Base-by-base conservation (phyloP, 2,888 invertebrate species). In the Scaptomyza reducta region DNA sequence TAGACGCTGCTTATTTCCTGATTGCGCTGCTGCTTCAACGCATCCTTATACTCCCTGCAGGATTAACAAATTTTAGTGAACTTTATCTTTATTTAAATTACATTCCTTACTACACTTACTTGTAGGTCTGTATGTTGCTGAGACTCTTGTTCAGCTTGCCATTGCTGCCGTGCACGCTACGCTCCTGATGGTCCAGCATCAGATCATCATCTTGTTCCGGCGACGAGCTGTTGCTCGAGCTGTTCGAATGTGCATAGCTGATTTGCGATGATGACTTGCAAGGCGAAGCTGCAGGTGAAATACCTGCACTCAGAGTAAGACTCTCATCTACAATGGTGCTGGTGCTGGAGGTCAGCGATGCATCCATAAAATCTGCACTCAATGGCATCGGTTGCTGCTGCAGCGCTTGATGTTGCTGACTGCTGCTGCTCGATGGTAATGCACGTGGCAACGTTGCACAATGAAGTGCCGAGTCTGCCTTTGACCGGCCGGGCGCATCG, bases 11-110 rank as follows among this genome's bases (percentile, higher is more conserved):
- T 93, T 47, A 93, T 93, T 90, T 96, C 96, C 92, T 95, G 96
- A 72, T 95, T 95, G 80, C 97, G 94, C 91, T 97, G 97, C 87
- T 96, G 96, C 91, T 96, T 95, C 90, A 97, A 92, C 63, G 97
- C 97, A 93, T 97, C 97, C 93, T 97, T 97, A 93, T 97, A 97
- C 93, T 97, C 97, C 92, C 96, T 90, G 50, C 94, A 92, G 6
- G 93, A 2, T 16, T 5, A 51, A 6, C 2, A 44, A 5, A 13
- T 0, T 11, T 9, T 9, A 16, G 3, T 18, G 9, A 42, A 35
- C 2, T n/a, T n/a, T 7, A 7, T 0, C 11, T 9, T 6, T 11
- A 6, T 35, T 29, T 22, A 9, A 25, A 35, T 25, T 2, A 35
- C 0, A 33, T 7, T 40, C 11, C n/a, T 11, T 1, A 0, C 1